phyloP scores from a whole-genome alignment of 2,888 invertebrate genomes.

The Habroteleia sp. region DNA sequence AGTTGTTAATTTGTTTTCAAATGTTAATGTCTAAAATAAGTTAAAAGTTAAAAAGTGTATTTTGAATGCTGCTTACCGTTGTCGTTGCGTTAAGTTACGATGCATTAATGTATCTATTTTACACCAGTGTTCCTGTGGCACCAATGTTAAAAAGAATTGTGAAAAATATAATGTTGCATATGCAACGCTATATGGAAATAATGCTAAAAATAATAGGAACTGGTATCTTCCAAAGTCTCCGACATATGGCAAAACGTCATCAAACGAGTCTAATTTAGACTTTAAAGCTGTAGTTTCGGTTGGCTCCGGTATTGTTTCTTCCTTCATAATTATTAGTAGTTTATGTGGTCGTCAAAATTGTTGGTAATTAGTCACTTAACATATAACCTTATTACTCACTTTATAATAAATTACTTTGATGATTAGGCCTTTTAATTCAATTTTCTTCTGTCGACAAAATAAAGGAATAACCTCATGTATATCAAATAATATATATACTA shows the following conservation, averaged over 20 bases:
- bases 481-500: too few relatives aligned
- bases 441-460: not conserved
- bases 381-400: too few relatives aligned
- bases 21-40: too few relatives aligned
- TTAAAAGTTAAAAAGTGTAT: not conserved
- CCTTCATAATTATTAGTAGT: constrained; percentile 61
- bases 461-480: too few relatives aligned
- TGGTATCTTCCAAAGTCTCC: constrained; percentile 82
- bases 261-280: constrained; percentile 79
- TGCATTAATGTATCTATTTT: constrained; percentile 76
- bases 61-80: constrained; percentile 74
- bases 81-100: constrained; percentile 73
- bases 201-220: constrained; percentile 79
- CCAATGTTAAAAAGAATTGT: constrained; percentile 82
- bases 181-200: constrained; percentile 81
- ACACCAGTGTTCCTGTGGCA: constrained; percentile 82
- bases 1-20: too few relatives aligned
- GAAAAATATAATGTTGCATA: constrained; percentile 82
- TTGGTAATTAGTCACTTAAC: too few relatives aligned
- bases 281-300: constrained; percentile 71
- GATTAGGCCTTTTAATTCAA: too few relatives aligned
- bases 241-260: constrained; percentile 81
- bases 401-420: too few relatives aligned
- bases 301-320: constrained; percentile 65
- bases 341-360: too few relatives aligned